Evolutionary conservation across 2,797 vertebrate species (phyloP).

Genomic region (Amblyraja radiata): DNA sequence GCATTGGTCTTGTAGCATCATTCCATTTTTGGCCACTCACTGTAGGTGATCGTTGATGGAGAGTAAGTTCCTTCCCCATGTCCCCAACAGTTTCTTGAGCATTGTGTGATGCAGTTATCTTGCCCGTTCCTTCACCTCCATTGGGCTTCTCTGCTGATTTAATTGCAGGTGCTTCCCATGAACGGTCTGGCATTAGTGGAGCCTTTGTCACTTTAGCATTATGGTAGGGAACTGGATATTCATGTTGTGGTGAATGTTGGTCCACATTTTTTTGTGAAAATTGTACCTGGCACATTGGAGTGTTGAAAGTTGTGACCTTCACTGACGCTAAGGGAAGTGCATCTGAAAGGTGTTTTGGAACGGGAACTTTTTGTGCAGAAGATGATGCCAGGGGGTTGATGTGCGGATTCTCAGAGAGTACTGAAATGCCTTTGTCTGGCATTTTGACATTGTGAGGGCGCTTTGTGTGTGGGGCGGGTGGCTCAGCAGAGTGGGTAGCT

Average conservation of each 20-base stretch:
- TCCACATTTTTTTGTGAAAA: background rate
- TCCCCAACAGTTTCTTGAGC: background rate
- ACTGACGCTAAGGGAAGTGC: background rate
- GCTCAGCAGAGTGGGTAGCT: background rate
- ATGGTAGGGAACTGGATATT: background rate
- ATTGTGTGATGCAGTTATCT: background rate
- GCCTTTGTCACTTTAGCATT: background rate
- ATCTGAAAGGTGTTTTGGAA: conserved; percentile 2
- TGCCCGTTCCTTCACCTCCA: background rate
- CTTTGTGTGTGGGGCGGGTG: background rate
- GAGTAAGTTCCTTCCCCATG: background rate
- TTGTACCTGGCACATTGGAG: background rate
- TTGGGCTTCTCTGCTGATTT: no score
- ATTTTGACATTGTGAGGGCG: background rate
- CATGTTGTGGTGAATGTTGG: background rate
- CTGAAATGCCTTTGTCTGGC: background rate
- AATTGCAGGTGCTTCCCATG: background rate
- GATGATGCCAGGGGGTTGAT: background rate
- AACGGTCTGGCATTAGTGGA: background rate
- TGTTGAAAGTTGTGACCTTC: conserved; percentile 16
- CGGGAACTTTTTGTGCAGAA: background rate
- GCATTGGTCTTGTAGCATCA: background rate
- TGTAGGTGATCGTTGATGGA: background rate
- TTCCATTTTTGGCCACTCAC: background rate
- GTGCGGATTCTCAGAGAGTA: background rate